Evolutionary conservation across 2,888 invertebrate genomes (phyloP), one percentile per base, ranked within the genome.

Genomic region (Carpatolechia fugitivella): DNA sequence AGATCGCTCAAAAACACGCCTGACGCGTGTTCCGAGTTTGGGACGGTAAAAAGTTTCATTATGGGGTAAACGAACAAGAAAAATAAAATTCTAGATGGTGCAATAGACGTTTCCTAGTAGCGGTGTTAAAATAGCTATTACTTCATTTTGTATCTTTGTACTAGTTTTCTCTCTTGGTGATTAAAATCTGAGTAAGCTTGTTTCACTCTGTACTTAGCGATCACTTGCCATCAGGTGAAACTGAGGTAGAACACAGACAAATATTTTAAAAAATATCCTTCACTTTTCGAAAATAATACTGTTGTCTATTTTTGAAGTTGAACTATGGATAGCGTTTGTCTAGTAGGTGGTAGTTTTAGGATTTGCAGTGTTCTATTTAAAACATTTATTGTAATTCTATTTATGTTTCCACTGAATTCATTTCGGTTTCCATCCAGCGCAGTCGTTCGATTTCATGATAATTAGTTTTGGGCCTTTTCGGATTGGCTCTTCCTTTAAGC

Each of bases 1-100:
- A 70, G 62, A 65, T 64, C 64, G 57, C 53, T 54, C 56, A 41
- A 59, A 57, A 59, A 55, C 60, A 56, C 57, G 57, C 56, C 55
- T 56, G 60, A 68, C 57, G 54, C 55, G 58, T 60, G 52, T 63
- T 59, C 55, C 4, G 54, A 58, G 52, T 56, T 62, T 29, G n/a
- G 40, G 24, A 24, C 44, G 55, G 49, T 60, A 60, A 60, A 61
- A 57, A 20, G 30, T 44, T 31, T 8, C 20, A n/a, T 29, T 29
- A 3, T 44, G 3, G n/a, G 13, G 18, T 36, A 36, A 36, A 36
- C 18, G 3, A 11, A 41, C 10, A 20, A 29, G n/a, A 29, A 13
- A 20, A 20, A 5, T 10, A 10, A 41, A 41, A 41, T 20, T 44
- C 24, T 44, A 24, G 44, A 44, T n/a, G 29, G 20, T 20, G 20